Percentiles rank a stretch among this genome's conserved stretches.
Evolutionary conservation across 2,113 vertebrate species (phyloP).

Genomic region (Sus scrofa): T2T-Sscrofa CM000828.6:30493001-30493500

Average conservation of each 20-base stretch:
- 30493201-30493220: neutral
- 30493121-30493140: too few species aligned
- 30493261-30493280: neutral
- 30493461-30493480: slow-evolving; percentile 11
- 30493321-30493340: neutral
- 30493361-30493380: neutral
- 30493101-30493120: too few species aligned
- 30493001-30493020: too few species aligned
- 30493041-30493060: too few species aligned
- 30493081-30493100: too few species aligned
- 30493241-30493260: neutral
- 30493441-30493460: neutral
- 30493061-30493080: too few species aligned
- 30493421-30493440: neutral
- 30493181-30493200: slow-evolving; percentile 2
- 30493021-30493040: too few species aligned
- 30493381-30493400: neutral
- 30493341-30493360: neutral
- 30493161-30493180: neutral
- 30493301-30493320: neutral
- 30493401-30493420: neutral
- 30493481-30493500: neutral
- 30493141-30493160: neutral
- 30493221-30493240: neutral
- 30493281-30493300: neutral